Base-by-base conservation (phyloP, 2,113 vertebrate genomes). In the Salvator merianae region DNA sequence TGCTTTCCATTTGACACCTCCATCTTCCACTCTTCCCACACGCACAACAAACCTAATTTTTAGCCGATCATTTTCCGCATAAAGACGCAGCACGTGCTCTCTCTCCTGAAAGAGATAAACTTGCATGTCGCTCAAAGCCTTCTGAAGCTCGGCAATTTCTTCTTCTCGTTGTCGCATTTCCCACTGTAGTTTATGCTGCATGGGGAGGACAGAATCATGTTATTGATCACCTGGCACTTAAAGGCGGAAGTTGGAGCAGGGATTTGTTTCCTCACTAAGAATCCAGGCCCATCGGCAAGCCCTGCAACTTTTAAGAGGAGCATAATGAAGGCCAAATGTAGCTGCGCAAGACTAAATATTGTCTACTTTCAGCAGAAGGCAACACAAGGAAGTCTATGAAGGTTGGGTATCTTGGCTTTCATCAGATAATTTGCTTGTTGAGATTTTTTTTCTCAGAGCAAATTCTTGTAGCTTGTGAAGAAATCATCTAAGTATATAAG, bases 121-220 rank as follows among this genome's bases (percentile, higher is more conserved):
- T 88, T 99, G 98, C 97, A 99, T 97, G 74, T 99, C 98, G 71
- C 98, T 98, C 79, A 99, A 92, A 22, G 98, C 99, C 68, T 96
- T 99, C 87, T 99, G 98, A 88, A 99, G 90, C 92, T 99, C 97
- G 0, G 90, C 92, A 32, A 98, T 96, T 94, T 99, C 98, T 79
- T 96, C 97, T 73, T 99, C 98, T 2, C 97, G 94, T 93, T 98
- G 97, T 26, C 87, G 95, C 16, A 99, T 84, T 70, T 98, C 97
- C 96, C 97, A 96, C 20, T 98, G 97, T 36, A 99, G 82, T 91
- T 97, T 98, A 93, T 98, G 97, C 99, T 99, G 89, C 6, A 34
- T 0, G 14, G 38, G 88, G 59, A 90, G 2, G 82, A 71, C 0
- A 18, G 82, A 18, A 36, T 84, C 88, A 83, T 69, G 5, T 86